These are phyloP conservation scores for Onychomys leucogaster DNA, from an alignment of 2,797 vertebrate genomes.

Conservation along the genomic window DNA sequence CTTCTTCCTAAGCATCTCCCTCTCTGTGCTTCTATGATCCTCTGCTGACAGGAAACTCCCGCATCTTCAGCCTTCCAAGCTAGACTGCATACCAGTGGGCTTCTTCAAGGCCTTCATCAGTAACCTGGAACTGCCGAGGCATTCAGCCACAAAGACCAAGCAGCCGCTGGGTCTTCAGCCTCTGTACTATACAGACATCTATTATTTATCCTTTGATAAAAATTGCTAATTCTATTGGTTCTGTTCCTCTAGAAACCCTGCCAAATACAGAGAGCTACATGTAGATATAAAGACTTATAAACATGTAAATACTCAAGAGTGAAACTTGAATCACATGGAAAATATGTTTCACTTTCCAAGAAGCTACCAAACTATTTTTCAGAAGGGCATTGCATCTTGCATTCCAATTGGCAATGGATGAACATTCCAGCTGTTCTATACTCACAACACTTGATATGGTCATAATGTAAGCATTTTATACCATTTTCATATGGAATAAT, in stretches of 20 bases:
- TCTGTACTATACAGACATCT: background rate
- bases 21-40: background rate
- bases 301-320: background rate
- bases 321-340: background rate
- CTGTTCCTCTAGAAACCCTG: background rate
- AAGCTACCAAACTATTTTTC: background rate
- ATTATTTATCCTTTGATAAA: background rate
- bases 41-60: background rate
- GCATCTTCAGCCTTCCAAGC: background rate
- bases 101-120: background rate
- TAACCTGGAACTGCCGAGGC: background rate
- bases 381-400: background rate
- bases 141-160: background rate
- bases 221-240: background rate
- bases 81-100: too few relatives aligned
- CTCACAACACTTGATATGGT: background rate
- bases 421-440: background rate
- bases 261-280: background rate
- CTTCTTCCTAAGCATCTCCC: too few relatives aligned
- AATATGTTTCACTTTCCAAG: conserved; percentile 1
- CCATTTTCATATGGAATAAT: background rate
- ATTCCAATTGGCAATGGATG: background rate
- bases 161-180: background rate
- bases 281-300: background rate
- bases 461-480: background rate